Percentiles rank a stretch among this genome's conserved stretches.
phyloP scores from a whole-genome alignment of 2,888 invertebrate genomes.

The Agrenia bidenticulata region DNA sequence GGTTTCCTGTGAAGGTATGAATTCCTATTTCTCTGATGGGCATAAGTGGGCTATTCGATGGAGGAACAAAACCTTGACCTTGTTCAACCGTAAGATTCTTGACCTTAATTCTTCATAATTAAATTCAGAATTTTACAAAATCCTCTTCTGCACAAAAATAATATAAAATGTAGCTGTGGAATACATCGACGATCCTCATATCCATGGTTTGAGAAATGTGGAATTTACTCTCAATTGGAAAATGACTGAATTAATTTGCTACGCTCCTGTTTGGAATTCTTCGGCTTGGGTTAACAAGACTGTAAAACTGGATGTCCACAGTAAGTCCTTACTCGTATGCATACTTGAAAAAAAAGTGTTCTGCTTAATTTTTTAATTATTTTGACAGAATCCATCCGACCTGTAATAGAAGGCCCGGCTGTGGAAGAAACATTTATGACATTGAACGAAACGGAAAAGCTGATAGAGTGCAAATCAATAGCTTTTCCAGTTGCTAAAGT shows the following conservation, averaged over 20 bases:
- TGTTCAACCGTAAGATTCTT: constrained; percentile 33
- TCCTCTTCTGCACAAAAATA: too few relatives aligned
- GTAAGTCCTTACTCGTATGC: constrained; percentile 3
- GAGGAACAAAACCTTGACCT: constrained; percentile 18
- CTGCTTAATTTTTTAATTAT: constrained; percentile 1
- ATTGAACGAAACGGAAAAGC: constrained; percentile 26
- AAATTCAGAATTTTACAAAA: not conserved
- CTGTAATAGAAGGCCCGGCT: constrained; percentile 10
- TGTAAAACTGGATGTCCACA: constrained; percentile 16
- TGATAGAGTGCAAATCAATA: constrained; percentile 22
- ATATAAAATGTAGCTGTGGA: constrained; percentile 3
- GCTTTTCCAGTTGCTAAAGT: constrained; percentile 14
- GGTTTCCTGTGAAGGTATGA: constrained; percentile 13
- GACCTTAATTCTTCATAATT: not conserved
- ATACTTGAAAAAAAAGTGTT: too few relatives aligned
- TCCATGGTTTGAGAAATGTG: constrained; percentile 12
- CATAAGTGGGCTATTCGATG: constrained; percentile 20
- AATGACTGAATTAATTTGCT: constrained; percentile 38
- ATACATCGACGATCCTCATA: constrained; percentile 13
- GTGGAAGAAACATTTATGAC: constrained; percentile 10
- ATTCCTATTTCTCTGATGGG: constrained; percentile 26
- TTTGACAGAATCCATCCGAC: constrained; percentile 11
- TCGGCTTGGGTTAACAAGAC: constrained; percentile 31
- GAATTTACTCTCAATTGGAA: constrained; percentile 16
- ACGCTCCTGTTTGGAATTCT: constrained; percentile 46